Percentiles rank a stretch among this genome's conserved stretches.
Conservation (phyloP, 2,888 invertebrate species). For the Leucoptera coffeella region DNA sequence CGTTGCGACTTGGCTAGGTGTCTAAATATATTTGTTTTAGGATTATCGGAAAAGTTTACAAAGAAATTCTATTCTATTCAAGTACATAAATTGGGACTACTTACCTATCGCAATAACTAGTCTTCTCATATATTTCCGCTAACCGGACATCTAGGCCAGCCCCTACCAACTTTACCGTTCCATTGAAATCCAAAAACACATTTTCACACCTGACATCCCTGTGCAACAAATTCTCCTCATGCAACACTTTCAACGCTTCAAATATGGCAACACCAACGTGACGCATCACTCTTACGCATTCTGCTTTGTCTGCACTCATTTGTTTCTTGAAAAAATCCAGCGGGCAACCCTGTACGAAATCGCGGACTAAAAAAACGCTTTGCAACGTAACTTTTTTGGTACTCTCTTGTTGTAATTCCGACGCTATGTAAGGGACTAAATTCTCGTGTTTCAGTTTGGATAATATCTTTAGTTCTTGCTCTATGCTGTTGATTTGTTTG, state of each 20-base stretch:
- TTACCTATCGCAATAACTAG: constrained; percentile 29
- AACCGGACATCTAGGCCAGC: constrained; percentile 65
- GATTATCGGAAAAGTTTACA: no score
- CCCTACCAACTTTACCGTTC: constrained; percentile 57
- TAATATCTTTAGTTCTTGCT: constrained; percentile 72
- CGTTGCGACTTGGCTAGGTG: no score
- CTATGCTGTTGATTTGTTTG: constrained; percentile 60
- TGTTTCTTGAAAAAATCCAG: constrained; percentile 18
- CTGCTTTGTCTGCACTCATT: constrained; percentile 20
- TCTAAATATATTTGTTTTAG: no score
- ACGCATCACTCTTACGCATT: constrained; percentile 41
- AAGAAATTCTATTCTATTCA: constrained; percentile 1
- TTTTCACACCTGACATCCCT: constrained; percentile 71
- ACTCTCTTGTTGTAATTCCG: constrained; percentile 60
- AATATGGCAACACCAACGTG: constrained; percentile 67
- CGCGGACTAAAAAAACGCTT: constrained; percentile 65
- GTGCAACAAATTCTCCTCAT: constrained; percentile 77
- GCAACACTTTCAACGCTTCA: constrained; percentile 70
- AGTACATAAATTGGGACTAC: constrained; percentile 5
- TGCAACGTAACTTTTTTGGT: constrained; percentile 17
- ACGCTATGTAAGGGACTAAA: constrained; percentile 69
- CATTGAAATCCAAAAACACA: constrained; percentile 64
- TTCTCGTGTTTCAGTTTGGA: constrained; percentile 64
- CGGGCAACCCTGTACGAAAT: constrained; percentile 52
- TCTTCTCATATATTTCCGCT: constrained; percentile 47